phyloP scores from a whole-genome alignment of 2,797 vertebrate genomes.

The Muscicapa comitata region DNA sequence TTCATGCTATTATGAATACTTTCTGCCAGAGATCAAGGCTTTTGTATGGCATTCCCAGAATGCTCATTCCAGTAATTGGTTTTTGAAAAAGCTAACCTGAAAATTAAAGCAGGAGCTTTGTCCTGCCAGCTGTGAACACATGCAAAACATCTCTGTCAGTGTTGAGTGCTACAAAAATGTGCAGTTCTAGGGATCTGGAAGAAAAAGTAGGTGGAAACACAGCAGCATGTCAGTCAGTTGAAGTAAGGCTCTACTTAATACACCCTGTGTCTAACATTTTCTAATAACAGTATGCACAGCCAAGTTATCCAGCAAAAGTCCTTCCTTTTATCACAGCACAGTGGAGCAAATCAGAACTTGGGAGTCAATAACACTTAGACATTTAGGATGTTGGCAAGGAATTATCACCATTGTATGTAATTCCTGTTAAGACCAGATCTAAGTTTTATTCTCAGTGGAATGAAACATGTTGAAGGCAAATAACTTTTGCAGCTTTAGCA shows the following conservation, averaged over 20 bases:
- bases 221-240: fast-evolving
- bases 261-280: neutral
- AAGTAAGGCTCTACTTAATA: neutral
- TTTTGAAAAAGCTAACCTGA: neutral
- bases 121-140: neutral
- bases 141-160: neutral
- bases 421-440: neutral
- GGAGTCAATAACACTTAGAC: fast-evolving
- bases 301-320: neutral
- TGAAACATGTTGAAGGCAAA: neutral
- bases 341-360: neutral
- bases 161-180: neutral
- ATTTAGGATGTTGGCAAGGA: neutral
- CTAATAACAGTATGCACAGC: neutral
- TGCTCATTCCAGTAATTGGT: neutral
- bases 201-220: neutral
- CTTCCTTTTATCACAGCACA: neutral
- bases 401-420: neutral
- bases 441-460: neutral
- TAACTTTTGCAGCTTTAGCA: neutral
- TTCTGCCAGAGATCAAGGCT: neutral
- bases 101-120: neutral
- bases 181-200: neutral
- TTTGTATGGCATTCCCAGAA: neutral
- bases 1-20: neutral